Base-by-base conservation (phyloP, 2,113 vertebrate genomes). In the Nycticorax nycticorax region DNA sequence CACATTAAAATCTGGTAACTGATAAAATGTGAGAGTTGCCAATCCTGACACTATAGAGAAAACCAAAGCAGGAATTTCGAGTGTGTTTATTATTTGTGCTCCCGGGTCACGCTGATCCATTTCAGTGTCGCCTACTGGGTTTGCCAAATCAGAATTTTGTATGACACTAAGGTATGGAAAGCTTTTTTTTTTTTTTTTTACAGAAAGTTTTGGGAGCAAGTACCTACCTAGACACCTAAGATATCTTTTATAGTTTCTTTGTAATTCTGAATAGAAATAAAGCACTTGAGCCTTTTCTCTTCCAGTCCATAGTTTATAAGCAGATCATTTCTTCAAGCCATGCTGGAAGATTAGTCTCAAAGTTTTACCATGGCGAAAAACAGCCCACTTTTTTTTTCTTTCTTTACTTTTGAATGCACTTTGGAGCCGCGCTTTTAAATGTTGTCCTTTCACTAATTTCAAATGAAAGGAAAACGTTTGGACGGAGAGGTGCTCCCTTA, bases 1-100 rank as follows among this genome's bases (percentile, higher is more conserved):
- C 97, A 97, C 98, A 97, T 98, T 98, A 98, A 98, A 98, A 98
- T 98, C 98, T 98, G 98, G 97, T 97, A 97, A 98, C 97, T 98
- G 98, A 98, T 98, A 98, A 98, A 98, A 97, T 95, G 95, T 97
- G 96, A 50, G 92, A 93, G 92, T 95, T 97, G 95, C 94, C 95
- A 76, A 91, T 93, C 83, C 72, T 97, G 72, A 97, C 97, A 97
- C 96, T 90, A 63, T 35, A 87, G 92, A 93, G 78, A 97, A 97
- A 97, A 96, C 77, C 81, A 94, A 93, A 73, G 48, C 27, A 96
- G 62, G 85, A 97, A 96, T 96, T 97, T 96, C 55, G 14, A 85
- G 74, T 52, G 74, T 88, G 81, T 87, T 96, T 94, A 91, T 91
- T 95, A 80, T 92, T 93, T 95, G 91, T 94, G 67, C 30, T 96